Evolutionary conservation across 2,113 vertebrate genomes (phyloP).

Genomic region (Pangasianodon gigas): DNA sequence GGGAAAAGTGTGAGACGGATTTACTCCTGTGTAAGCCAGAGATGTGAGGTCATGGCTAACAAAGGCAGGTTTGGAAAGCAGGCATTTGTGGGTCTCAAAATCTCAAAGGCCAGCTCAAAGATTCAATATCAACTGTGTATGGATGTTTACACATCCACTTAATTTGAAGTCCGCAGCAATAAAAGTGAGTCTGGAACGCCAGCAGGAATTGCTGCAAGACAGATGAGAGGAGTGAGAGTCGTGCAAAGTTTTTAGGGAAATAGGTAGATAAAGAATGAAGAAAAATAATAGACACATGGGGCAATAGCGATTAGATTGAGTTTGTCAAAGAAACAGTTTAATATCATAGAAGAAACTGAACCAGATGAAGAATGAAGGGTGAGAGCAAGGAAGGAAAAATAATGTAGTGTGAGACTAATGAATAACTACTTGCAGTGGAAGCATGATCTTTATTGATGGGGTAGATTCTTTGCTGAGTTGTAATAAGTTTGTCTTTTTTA

Average conservation of each 20-base stretch:
- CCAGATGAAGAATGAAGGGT: constrained; percentile 2
- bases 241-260: neutral
- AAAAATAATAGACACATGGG: neutral
- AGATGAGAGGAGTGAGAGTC: neutral
- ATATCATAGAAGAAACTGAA: constrained; percentile 4
- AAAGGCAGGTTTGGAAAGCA: constrained; percentile 50
- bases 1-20: constrained; percentile 44
- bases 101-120: constrained; percentile 57
- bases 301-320: neutral
- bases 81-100: constrained; percentile 41
- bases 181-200: constrained; percentile 19
- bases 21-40: constrained; percentile 49
- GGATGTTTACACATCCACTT: constrained; percentile 28
- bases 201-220: neutral
- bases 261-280: neutral
- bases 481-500: constrained; percentile 62
- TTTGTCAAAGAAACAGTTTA: constrained; percentile 21
- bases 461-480: constrained; percentile 55
- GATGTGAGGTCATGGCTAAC: constrained; percentile 65
- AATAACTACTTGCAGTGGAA: constrained; percentile 50
- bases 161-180: constrained; percentile 26
- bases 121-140: constrained; percentile 65
- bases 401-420: constrained; percentile 45
- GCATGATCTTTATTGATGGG: constrained; percentile 61
- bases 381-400: neutral